phyloP scores from a whole-genome alignment of 2,888 invertebrate species.

The Bombylius major region DNA sequence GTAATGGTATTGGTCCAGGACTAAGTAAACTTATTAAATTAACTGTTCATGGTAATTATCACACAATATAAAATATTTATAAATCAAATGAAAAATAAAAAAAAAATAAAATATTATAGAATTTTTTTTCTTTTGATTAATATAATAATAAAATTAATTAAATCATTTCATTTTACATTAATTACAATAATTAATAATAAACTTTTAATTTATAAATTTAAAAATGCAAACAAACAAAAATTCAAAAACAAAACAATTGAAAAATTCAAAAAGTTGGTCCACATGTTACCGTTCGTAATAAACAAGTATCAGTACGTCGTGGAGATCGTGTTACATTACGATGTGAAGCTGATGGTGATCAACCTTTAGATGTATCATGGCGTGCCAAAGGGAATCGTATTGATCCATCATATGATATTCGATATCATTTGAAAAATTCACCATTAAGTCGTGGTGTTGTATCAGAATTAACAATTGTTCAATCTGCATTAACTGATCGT shows the following conservation, averaged over 20 bases:
- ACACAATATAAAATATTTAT: slow-evolving; percentile 16
- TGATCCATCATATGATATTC: slow-evolving; percentile 40
- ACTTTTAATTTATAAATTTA: neutral
- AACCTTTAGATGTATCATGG: slow-evolving; percentile 43
- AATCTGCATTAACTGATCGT: slow-evolving; percentile 41
- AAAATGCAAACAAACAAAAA: neutral
- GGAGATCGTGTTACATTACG: slow-evolving; percentile 40
- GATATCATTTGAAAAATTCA: slow-evolving; percentile 35
- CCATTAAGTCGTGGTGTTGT: slow-evolving; percentile 35
- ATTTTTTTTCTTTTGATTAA: neutral
- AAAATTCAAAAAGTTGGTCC: slow-evolving; percentile 38
- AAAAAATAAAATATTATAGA: neutral
- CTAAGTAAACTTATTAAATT: slow-evolving; percentile 49
- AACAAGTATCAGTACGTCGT: slow-evolving; percentile 39
- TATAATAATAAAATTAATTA: neutral
- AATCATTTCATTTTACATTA: no score
- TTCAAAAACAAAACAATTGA: neutral
- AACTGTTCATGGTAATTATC: slow-evolving; percentile 44
- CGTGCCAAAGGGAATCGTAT: slow-evolving; percentile 38
- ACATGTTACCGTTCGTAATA: slow-evolving; percentile 37
- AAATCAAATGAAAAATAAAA: slow-evolving; percentile 14
- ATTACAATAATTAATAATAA: neutral
- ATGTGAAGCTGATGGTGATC: slow-evolving; percentile 43
- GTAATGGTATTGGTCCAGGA: slow-evolving; percentile 48
- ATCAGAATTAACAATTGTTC: slow-evolving; percentile 44